phyloP scores from a whole-genome alignment of 2,797 vertebrate species.

The Platalea minor region DNA sequence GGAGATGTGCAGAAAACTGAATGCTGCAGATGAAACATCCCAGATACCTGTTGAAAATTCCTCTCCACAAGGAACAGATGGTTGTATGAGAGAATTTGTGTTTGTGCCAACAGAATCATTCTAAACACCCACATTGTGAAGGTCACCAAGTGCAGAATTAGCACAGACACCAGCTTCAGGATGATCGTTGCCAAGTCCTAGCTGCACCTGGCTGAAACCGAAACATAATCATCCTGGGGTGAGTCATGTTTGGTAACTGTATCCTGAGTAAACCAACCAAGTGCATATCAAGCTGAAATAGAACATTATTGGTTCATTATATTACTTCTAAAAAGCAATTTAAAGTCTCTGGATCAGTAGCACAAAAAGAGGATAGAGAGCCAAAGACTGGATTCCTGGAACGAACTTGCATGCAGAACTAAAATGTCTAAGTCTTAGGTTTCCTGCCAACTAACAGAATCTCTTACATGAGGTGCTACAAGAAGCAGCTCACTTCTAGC shows the following conservation, averaged over 20 bases:
- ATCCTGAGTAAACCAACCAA: not conserved
- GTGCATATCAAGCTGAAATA: constrained; percentile 5
- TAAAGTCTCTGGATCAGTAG: not conserved
- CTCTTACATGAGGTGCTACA: not conserved
- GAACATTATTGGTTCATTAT: constrained; percentile 33
- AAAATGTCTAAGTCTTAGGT: not conserved
- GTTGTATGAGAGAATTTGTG: constrained; percentile 26
- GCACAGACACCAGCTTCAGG: constrained; percentile 21
- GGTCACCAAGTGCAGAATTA: constrained; percentile 62
- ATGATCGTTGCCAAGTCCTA: constrained; percentile 27
- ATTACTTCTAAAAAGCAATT: constrained; percentile 23
- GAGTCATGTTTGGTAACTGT: constrained; percentile 32
- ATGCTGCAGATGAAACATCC: not conserved
- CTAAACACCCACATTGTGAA: constrained; percentile 46
- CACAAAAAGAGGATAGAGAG: not conserved
- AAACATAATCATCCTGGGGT: constrained; percentile 28
- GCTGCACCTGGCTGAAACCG: constrained; percentile 45
- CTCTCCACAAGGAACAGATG: constrained; percentile 50
- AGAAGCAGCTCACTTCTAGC: not conserved
- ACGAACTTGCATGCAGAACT: not conserved
- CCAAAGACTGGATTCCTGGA: not conserved
- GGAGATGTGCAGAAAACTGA: constrained; percentile 10
- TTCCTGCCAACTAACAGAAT: constrained; percentile 6
- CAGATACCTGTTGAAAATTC: constrained; percentile 60
- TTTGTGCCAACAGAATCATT: constrained; percentile 45